Base-by-base conservation (phyloP, 2,888 invertebrate species). In the Byasa hedistus region DNA sequence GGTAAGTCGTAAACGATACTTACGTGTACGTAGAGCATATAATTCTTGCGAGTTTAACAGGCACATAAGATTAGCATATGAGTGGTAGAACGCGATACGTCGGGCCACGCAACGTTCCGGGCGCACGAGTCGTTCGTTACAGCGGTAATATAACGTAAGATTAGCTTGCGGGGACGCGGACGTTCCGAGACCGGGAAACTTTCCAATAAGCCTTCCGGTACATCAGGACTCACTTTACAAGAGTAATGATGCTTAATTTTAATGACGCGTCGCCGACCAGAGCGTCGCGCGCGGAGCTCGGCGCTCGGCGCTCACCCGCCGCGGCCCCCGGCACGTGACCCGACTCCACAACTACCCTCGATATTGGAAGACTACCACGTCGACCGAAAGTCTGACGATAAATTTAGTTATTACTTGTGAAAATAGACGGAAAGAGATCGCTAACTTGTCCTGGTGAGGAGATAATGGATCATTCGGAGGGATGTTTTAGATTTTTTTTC, bases 331-430 rank as follows among this genome's bases (percentile, higher is more conserved):
- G 72, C 70, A 68, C 77, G 91, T 91, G 91, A 89, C 84, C 79
- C 58, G 89, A 87, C 83, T 91, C 67, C 72, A 68, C 81, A 85
- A 85, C 77, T 77, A 82, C 78, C 80, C 72, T 76, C 79, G 79
- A 89, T 91, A 90, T 90, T 89, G 88, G 87, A 87, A 87, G 84
- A 84, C 84, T 83, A 78, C 84, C 76, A 76, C 81, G 80, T 79
- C 83, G 81, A 79, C 82, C 85, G 82, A 90, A 91, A 91, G 87
- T 90, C 90, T 85, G 82, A 83, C 91, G 90, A 91, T 91, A 91
- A 91, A 91, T 91, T 91, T 86, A 90, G 91, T 91, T 91, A 91
- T 91, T 91, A 90, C 91, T 91, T 90, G 89, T 89, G 89, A 91
- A 91, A 91, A 91, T 91, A 91, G 89, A 89, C 86, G 90, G 85